Evolutionary conservation across 2,888 invertebrate species (phyloP), one percentile per base, ranked within the genome.

Genomic region (Leptinotarsa tumamoca): DNA sequence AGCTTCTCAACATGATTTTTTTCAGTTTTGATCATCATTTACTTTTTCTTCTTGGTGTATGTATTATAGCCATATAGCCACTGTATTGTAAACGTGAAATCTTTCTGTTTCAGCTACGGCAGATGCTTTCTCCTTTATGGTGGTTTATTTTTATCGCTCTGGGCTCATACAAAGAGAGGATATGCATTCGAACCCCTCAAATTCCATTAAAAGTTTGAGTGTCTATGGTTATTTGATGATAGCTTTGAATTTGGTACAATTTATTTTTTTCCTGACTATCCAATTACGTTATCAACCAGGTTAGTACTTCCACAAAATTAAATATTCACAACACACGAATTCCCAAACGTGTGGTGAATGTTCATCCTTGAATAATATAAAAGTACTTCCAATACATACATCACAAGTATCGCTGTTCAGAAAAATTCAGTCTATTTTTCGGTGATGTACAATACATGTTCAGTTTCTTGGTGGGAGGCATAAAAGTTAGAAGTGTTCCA

Each of bases 101-200:
- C 5, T 56, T 63, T 63, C 10, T 63, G 27, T 63, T 63, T 33
- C 63, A 63, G 63, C 63, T 10, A 27, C 33, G 4, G 63, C 33
- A 27, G 63, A 63, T 63, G 63, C 7, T 63, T 63, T 63, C 33
- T 33, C 63, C 5, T 33, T 63, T 4, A n/a, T 33, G 15, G 63
- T 63, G 18, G 18, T 63, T 33, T 63, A 63, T 33, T 63, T 17
- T 33, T 63, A 63, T 63, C 33, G 63, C 7, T 63, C 33, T n/a
- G 33, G 18, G 2, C 17, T 63, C 4, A 14, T 14, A 14, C 23
- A 58, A 58, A 27, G 27, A 15, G 63, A 33, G 10, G 63, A 63
- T n/a, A 13, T 14, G 17, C 63, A n/a, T 33, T 15, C 27, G 3
- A 27, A 14, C n/a, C 15, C 63, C 27, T 14, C 14, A 33, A 33